Base-by-base conservation (phyloP, 2,113 vertebrate genomes). In the Potamarius usumacintae region DNA sequence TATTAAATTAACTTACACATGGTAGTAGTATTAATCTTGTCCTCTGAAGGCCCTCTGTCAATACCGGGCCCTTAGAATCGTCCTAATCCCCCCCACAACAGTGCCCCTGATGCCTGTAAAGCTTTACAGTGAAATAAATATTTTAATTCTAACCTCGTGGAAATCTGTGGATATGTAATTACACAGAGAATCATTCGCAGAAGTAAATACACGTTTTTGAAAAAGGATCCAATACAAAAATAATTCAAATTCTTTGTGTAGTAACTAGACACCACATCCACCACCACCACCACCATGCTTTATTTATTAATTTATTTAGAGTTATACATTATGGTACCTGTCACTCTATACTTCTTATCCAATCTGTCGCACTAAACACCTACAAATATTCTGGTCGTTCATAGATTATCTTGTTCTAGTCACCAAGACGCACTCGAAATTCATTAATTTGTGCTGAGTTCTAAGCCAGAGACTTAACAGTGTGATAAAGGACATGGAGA, bases 401-500 rank as follows among this genome's bases (percentile, higher is more conserved):
- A 14, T 25, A n/a, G 48, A n/a, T 10, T 53, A 25, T 22, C 2
- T 14, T 42, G 7, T 7, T 85, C 34, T 20, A 48, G 5, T 77
- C 10, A 30, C 15, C 27, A n/a, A 48, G 14, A 7, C 57, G n/a
- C 10, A n/a, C 18, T 5, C 14, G 74, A 79, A 79, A 52, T 25
- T 65, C 60, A 63, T 18, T 9, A 30, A 53, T 9, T 34, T 79
- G 50, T 81, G 11, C 27, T n/a, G 52, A 81, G 10, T 58, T 60
- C 67, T 53, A 53, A 85, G 53, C 20, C 15, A 18, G n/a, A 52
- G 42, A 82, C 82, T 52, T 5, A 10, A n/a, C 52, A 20, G 85
- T 48, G 34, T 22, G 25, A 88, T 27, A 65, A 53, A 81, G 42
- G 5, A 62, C 30, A 34, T 42, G 52, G 5, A 91, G 93, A 96